Evolutionary conservation across 2,888 invertebrate species (phyloP), one percentile per base, ranked within the genome.

Genomic region (Campaea margaritaria): DNA sequence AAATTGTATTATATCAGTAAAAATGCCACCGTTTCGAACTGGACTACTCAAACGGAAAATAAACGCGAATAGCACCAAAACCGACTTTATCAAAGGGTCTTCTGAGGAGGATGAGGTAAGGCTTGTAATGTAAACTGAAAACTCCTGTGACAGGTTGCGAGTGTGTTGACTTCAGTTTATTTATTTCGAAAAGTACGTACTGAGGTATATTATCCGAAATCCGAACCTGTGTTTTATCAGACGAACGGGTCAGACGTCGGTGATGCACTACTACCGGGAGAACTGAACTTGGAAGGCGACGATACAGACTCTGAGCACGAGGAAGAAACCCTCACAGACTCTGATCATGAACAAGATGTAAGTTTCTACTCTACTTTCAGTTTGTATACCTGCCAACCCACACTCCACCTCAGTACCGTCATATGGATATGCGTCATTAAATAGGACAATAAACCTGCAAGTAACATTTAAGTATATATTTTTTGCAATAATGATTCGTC

Each of bases 291-390:
- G 0, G 82, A 72, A 0, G 81, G 73, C 1, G 91, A 90, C 49
- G 80, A 76, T 1, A 83, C 89, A 0, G 90, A 91, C 69, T 88
- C 91, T 0, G 91, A 91, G 54, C 77, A 76, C n/a, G 90, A 87
- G 52, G 93, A 92, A 31, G 89, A 86, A 39, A 92, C 91, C 62
- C 74, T 76, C n/a, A 85, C 83, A 11, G 76, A 76, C 12, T 87
- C 91, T 5, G 87, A 93, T 50, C 81, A 82, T 16, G 89, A 92
- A 73, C 80, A 77, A 69, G 93, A 93, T 74, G 94, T 93, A 67
- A 88, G 69, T 16, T 14, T 38, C 10, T 54, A 16, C n/a, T n/a
- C n/a, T n/a, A n/a, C n/a, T n/a, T n/a, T n/a, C n/a, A n/a, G n/a
- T n/a, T n/a, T n/a, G n/a, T n/a, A n/a, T n/a, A n/a, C n/a, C n/a